Evolutionary conservation across 1,140 invertebrate species (phyloP).

Genomic region (Semibalanus balanoides): DNA sequence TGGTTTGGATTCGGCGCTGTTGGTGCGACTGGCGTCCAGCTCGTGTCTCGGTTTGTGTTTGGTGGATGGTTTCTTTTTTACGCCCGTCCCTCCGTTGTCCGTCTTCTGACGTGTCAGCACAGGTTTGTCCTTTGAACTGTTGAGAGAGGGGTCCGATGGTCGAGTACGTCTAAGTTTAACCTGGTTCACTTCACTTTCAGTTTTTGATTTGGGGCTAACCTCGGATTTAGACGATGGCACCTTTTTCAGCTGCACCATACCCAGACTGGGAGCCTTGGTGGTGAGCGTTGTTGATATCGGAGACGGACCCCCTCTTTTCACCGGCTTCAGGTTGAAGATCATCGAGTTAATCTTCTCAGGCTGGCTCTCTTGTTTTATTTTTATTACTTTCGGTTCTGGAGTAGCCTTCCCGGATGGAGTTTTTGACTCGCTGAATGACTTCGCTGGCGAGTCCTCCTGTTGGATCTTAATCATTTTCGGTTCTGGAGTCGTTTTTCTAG

Average conservation of each 20-base stretch:
- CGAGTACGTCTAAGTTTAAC: not conserved
- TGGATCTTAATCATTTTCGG: too few relatives aligned
- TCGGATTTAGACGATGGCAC: not conserved
- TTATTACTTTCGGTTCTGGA: not conserved
- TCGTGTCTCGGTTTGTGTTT: not conserved
- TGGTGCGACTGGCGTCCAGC: not conserved
- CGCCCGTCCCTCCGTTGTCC: not conserved
- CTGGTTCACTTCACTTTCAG: not conserved
- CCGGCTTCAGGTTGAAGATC: not conserved
- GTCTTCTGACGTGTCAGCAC: not conserved
- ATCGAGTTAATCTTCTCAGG: not conserved
- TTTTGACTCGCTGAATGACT: too few relatives aligned
- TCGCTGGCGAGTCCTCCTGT: too few relatives aligned
- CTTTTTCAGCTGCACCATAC: not conserved
- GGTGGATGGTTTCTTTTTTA: not conserved
- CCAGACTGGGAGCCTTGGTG: not conserved
- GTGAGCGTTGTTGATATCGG: not conserved
- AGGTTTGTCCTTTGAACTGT: not conserved
- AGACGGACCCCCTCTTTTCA: not conserved
- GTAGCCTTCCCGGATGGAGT: not conserved
- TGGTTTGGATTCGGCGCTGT: not conserved
- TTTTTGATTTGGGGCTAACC: not conserved
- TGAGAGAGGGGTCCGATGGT: not conserved
- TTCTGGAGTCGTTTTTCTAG: too few relatives aligned
- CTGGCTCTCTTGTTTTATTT: not conserved